Percentiles rank a stretch among this genome's conserved stretches.
These are phyloP conservation scores for Mactromeris polynyma DNA, from an alignment of 2,888 invertebrate species.

Conservation along the genomic window DNA sequence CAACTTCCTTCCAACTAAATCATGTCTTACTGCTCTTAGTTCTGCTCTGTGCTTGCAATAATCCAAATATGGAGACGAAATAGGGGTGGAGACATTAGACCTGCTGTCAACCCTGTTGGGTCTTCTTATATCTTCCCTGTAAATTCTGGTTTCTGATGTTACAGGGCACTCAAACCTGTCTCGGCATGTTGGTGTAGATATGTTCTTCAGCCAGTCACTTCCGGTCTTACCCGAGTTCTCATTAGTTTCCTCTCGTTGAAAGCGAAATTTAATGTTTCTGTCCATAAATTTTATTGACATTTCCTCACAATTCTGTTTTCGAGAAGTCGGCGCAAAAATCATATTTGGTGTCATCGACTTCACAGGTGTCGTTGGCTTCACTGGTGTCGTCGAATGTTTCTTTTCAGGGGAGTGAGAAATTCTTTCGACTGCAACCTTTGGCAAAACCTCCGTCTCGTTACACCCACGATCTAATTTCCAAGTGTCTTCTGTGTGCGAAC, in stretches of 20 bases:
- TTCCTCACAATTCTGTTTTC: conserved; percentile 31
- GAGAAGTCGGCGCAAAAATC: not conserved
- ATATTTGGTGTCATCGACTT: not conserved
- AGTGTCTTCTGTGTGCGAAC: conserved; percentile 18
- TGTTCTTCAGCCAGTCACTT: conserved; percentile 24
- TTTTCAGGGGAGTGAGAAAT: not conserved
- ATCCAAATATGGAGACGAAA: conserved; percentile 53
- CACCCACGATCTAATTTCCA: conserved; percentile 40
- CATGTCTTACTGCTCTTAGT: conserved; percentile 9
- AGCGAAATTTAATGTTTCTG: conserved; percentile 48
- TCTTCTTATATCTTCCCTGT: conserved; percentile 38
- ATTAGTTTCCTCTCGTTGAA: conserved; percentile 29
- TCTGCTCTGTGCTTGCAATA: conserved; percentile 51
- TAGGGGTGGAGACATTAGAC: not conserved
- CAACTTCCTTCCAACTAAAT: not conserved
- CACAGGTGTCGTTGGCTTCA: not conserved
- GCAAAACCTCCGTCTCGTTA: not conserved
- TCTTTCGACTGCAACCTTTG: not conserved
- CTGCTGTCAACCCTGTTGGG: not conserved
- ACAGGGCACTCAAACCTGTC: conserved; percentile 45
- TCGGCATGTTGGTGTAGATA: conserved; percentile 30
- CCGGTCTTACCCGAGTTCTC: not conserved
- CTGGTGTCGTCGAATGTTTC: not conserved
- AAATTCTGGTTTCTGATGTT: conserved; percentile 54
- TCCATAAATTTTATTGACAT: conserved; percentile 51